phyloP scores from a whole-genome alignment of 2,113 vertebrate genomes.

The Hemiprocne comata region DNA sequence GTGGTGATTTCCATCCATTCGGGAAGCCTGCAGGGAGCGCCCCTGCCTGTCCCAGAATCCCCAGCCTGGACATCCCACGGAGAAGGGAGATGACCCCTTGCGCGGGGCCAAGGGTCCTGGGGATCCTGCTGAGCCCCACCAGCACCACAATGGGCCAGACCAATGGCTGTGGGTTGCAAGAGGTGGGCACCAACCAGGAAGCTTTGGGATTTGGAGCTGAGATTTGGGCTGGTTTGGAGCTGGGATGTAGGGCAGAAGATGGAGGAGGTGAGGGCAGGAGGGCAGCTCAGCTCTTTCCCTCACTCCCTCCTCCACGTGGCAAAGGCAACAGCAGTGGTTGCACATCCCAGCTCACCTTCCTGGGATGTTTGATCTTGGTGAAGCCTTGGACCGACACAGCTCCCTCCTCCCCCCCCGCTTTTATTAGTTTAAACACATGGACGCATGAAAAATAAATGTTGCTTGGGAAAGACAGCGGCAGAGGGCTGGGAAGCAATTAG shows the following conservation, averaged over 20 bases:
- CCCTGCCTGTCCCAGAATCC: background rate
- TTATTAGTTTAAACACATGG: conserved; percentile 54
- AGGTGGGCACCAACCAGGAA: no score
- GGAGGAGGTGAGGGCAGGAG: background rate
- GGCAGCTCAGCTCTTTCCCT: background rate
- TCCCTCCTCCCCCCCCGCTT: background rate
- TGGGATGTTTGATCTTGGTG: background rate
- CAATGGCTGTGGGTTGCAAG: accelerated
- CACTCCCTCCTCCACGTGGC: background rate
- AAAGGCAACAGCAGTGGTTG: background rate
- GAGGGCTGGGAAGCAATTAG: conserved; percentile 72
- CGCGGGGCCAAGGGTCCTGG: accelerated
- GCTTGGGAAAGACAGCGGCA: conserved; percentile 36
- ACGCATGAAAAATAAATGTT: conserved; percentile 62
- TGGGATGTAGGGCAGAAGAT: background rate
- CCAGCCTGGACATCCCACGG: accelerated
- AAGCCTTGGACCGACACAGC: background rate
- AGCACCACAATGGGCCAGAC: accelerated
- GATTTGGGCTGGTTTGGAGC: background rate
- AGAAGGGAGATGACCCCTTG: accelerated
- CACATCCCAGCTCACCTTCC: background rate
- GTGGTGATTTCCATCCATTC: accelerated
- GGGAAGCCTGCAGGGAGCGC: background rate
- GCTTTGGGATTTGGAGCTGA: no score
- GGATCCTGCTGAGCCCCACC: background rate